Percentiles rank a stretch among this genome's conserved stretches.
Conservation (phyloP, 2,797 vertebrate genomes). For the Enteromius argenteus region DNA sequence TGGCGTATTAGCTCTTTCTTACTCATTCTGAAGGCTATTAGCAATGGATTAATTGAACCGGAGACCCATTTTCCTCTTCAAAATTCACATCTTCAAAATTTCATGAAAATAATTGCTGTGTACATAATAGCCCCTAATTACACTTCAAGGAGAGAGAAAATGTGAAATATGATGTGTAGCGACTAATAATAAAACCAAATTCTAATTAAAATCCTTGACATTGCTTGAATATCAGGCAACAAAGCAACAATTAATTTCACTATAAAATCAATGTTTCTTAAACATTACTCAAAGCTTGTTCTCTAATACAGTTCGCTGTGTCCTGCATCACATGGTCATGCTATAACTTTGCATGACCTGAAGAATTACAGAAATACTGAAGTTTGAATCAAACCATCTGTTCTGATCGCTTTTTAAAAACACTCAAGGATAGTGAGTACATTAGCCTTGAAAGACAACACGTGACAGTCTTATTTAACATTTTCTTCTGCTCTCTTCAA, state of each 20-base stretch:
- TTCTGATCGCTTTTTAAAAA: neutral
- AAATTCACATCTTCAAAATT: slow-evolving; percentile 68
- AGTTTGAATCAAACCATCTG: slow-evolving; percentile 13
- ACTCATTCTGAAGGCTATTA: slow-evolving; percentile 62
- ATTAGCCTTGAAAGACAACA: neutral
- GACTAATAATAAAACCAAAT: slow-evolving; percentile 65
- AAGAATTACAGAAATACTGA: neutral
- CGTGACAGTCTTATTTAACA: neutral
- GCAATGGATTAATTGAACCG: slow-evolving; percentile 54
- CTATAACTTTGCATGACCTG: neutral
- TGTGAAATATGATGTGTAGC: slow-evolving; percentile 63
- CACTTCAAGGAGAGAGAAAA: slow-evolving; percentile 68
- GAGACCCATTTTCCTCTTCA: slow-evolving; percentile 65
- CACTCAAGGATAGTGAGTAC: neutral
- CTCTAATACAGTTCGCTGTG: neutral
- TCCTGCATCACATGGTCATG: neutral
- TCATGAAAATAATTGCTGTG: slow-evolving; percentile 64
- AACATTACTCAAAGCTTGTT: slow-evolving; percentile 8
- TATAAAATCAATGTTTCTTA: slow-evolving; percentile 24
- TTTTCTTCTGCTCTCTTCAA: neutral
- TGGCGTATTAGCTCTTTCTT: slow-evolving; percentile 51
- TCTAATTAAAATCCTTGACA: slow-evolving; percentile 65
- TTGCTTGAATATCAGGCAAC: slow-evolving; percentile 57
- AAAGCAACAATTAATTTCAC: slow-evolving; percentile 56
- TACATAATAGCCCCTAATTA: slow-evolving; percentile 69